These are phyloP conservation scores for Geotrypetes seraphini DNA, from an alignment of 2,797 vertebrate genomes.

Conservation along the genomic window DNA sequence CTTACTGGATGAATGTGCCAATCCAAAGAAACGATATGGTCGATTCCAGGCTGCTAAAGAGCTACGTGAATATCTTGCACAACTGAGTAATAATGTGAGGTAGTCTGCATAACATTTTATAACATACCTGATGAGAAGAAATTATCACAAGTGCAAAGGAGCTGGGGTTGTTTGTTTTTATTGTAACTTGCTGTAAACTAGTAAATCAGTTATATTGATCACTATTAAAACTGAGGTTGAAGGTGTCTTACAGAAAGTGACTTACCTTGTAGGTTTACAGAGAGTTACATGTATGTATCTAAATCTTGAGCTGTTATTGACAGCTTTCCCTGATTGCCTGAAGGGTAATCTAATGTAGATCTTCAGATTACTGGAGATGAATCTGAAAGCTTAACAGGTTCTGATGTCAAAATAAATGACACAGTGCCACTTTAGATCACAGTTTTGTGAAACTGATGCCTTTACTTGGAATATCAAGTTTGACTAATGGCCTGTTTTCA, in stretches of 20 bases:
- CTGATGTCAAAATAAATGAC: constrained; percentile 60
- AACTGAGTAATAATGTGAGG: constrained; percentile 80
- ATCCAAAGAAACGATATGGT: constrained; percentile 85
- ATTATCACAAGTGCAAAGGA: constrained; percentile 20
- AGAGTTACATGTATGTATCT: constrained; percentile 44
- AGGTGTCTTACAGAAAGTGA: too few relatives aligned
- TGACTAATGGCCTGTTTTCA: constrained; percentile 62
- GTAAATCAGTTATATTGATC: constrained; percentile 25
- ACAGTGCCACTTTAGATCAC: constrained; percentile 49
- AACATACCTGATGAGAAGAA: constrained; percentile 26
- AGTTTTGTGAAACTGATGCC: constrained; percentile 59
- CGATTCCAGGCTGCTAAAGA: constrained; percentile 89
- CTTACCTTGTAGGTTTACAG: too few relatives aligned
- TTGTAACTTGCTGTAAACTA: constrained; percentile 9
- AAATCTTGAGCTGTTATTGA: constrained; percentile 46
- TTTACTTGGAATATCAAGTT: constrained; percentile 63
- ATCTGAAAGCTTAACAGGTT: constrained; percentile 47
- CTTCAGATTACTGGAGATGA: constrained; percentile 36
- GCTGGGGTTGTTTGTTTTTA: constrained; percentile 24
- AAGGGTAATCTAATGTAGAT: constrained; percentile 26
- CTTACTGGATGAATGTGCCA: constrained; percentile 93
- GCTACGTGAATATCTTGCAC: constrained; percentile 86
- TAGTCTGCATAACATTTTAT: constrained; percentile 52
- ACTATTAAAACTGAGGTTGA: constrained; percentile 32
- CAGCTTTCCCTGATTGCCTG: constrained; percentile 21